These are phyloP conservation scores for Scaptomyza flava DNA, from an alignment of 2,888 invertebrate genomes.

Conservation along the genomic window DNA sequence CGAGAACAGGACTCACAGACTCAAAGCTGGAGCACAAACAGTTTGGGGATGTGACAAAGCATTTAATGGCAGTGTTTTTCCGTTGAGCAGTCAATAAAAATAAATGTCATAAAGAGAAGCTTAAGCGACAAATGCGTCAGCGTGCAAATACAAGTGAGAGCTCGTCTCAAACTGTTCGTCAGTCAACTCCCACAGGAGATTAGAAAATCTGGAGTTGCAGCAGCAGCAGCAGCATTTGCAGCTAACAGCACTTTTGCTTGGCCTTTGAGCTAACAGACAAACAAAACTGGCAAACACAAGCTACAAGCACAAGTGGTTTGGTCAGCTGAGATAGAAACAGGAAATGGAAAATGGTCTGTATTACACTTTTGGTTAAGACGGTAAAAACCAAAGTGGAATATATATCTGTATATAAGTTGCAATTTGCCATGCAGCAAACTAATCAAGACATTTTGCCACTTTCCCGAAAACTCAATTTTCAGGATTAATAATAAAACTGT, in stretches of 20 bases:
- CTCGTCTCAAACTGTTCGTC: conserved; percentile 7
- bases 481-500: conserved; percentile 54
- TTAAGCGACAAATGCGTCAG: conserved; percentile 61
- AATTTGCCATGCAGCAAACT: conserved; percentile 44
- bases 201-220: background rate
- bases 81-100: conserved; percentile 71
- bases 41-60: conserved; percentile 48
- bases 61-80: conserved; percentile 45
- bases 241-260: conserved; percentile 13
- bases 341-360: background rate
- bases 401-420: background rate
- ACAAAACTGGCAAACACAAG: conserved; percentile 34
- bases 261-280: conserved; percentile 51
- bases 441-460: conserved; percentile 56
- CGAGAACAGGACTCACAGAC: background rate
- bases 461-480: conserved; percentile 63
- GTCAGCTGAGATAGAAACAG: conserved; percentile 19
- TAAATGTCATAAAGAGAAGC: conserved; percentile 76
- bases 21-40: conserved; percentile 43
- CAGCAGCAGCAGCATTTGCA: background rate
- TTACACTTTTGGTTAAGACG: background rate
- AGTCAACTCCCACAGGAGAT: conserved; percentile 4
- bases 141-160: conserved; percentile 37
- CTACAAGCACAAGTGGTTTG: conserved; percentile 25
- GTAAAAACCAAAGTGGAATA: background rate